Base-by-base conservation (phyloP, 2,888 invertebrate species). In the Eristalinus sepulchralis region DNA sequence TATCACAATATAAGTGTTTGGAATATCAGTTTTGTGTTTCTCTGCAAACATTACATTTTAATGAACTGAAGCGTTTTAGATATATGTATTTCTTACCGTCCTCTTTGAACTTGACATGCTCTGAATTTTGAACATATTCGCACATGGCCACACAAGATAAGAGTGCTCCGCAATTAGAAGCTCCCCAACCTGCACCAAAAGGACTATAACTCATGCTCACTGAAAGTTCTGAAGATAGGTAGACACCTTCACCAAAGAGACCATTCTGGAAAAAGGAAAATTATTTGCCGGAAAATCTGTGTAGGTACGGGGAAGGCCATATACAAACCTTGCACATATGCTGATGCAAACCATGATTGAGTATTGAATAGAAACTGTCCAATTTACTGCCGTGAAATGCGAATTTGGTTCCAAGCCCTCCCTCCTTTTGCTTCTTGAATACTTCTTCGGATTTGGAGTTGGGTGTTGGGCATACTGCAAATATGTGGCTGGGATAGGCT, bases 351-450 rank as follows among this genome's bases (percentile, higher is more conserved):
- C 97, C 97, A 92, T 96, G 95, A 92, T 96, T 95, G 73, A 97
- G 91, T 88, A 97, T 96, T 0, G 96, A 96, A 92, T 96, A 96
- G 90, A 97, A 96, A 90, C 97, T 96, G 91, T 97, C 97, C 85
- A 97, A 92, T 78, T 95, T 94, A 91, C 96, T 97, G 36, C 97
- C 97, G 91, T 97, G 97, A 91, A 95, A 97, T 1, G 96, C 97
- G 90, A 94, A 94, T 89, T 96, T 94, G 0, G 95, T 93, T 73
- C 93, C 93, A 90, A 94, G 93, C 76, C 93, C 93, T 17, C 47
- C 47, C 89, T 94, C 93, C 5, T 94, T 92, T 71, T 94, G 89
- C 75, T 93, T 93, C 89, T 93, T 93, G 72, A 89, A 88, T 60
- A 94, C 94, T 60, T 93, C 91, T 91, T 95, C 95, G 9, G 93